Conservation (phyloP, 2,797 vertebrate genomes). For the Takifugu ocellatus region DNA sequence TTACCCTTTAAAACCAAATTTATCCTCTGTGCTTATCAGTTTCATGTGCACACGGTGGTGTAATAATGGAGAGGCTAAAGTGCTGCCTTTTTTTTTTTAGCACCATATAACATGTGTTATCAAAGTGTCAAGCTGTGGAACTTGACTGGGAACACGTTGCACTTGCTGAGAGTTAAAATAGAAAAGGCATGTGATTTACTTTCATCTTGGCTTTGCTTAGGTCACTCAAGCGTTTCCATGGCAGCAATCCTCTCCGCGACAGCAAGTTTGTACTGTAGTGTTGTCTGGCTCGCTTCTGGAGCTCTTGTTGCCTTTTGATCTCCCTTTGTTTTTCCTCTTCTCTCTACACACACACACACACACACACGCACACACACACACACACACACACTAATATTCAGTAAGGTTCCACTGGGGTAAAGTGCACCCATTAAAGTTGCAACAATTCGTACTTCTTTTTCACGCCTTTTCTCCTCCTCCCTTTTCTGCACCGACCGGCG, state of each 20-base stretch:
- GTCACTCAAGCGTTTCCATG: slow-evolving; percentile 84
- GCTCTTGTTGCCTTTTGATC: slow-evolving; percentile 73
- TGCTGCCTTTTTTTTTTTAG: background rate
- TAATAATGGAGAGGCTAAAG: slow-evolving; percentile 13
- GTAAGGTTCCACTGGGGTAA: background rate
- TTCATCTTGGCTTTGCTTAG: slow-evolving; percentile 68
- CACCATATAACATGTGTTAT: background rate
- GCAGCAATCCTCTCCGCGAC: slow-evolving; percentile 77
- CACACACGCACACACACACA: background rate
- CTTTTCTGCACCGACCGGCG: slow-evolving; percentile 70
- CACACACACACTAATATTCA: slow-evolving; percentile 12
- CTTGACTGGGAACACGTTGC: background rate
- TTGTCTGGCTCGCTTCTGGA: slow-evolving; percentile 72
- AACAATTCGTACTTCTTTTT: slow-evolving; percentile 74
- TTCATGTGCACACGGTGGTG: background rate
- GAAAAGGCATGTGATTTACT: slow-evolving; percentile 62
- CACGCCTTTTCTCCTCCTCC: slow-evolving; percentile 79
- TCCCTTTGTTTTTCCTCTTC: slow-evolving; percentile 83
- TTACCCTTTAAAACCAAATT: slow-evolving; percentile 10
- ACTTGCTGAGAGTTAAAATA: background rate
- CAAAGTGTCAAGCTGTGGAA: background rate
- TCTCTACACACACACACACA: slow-evolving; percentile 66
- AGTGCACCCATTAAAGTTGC: slow-evolving; percentile 19
- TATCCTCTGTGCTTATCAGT: slow-evolving; percentile 9
- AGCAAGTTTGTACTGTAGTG: slow-evolving; percentile 80